Percentiles rank a stretch among this genome's conserved stretches.
These are phyloP conservation scores for Strigamia maritima DNA, from an alignment of 2,888 invertebrate species.

Conservation along the genomic window DNA sequence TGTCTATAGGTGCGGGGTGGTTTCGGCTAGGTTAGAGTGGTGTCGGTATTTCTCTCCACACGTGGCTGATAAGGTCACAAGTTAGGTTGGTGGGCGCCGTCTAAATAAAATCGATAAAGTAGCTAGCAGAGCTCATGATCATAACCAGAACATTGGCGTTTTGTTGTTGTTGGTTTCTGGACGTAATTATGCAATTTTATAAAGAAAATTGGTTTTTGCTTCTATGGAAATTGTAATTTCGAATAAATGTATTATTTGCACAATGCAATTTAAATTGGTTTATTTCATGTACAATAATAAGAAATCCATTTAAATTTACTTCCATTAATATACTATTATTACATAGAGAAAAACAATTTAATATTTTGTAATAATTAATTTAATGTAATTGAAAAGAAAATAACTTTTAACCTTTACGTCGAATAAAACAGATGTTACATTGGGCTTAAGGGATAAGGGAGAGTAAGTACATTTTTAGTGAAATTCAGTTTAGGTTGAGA, in stretches of 20 bases:
- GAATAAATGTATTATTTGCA: too few species aligned
- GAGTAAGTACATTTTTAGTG: background rate
- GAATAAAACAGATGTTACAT: background rate
- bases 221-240: too few species aligned
- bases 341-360: too few species aligned
- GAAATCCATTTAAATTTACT: too few species aligned
- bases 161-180: background rate
- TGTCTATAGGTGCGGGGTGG: background rate
- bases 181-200: background rate
- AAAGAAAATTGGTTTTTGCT: too few species aligned
- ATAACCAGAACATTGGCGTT: background rate
- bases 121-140: background rate
- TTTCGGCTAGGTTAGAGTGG: constrained; percentile 13
- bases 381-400: background rate
- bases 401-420: background rate
- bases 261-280: too few species aligned
- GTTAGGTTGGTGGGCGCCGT: constrained; percentile 14
- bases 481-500: background rate
- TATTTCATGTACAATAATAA: too few species aligned
- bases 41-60: background rate
- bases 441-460: background rate
- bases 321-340: too few species aligned
- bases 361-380: background rate
- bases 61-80: constrained; percentile 22
- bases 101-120: constrained; percentile 21